phyloP scores from a whole-genome alignment of 1,140 invertebrate species.

The Dendrolimus kikuchii region DNA sequence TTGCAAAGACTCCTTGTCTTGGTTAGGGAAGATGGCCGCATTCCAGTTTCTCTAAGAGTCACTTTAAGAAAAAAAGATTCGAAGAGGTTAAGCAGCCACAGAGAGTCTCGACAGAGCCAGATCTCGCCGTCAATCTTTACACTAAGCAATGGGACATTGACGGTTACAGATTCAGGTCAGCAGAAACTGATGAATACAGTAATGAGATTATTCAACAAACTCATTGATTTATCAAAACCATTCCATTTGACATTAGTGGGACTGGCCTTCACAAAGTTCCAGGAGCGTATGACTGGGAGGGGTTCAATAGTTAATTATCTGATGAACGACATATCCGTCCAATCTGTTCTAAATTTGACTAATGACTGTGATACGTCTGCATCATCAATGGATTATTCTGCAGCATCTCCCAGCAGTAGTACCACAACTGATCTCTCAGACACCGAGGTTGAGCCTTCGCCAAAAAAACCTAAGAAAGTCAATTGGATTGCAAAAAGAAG shows the following conservation, averaged over 20 bases:
- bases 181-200: conserved; percentile 79
- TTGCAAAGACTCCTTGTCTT: conserved; percentile 79
- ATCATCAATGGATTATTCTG: conserved; percentile 71
- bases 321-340: conserved; percentile 79
- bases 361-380: conserved; percentile 71
- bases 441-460: conserved; percentile 79
- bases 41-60: conserved; percentile 81
- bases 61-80: conserved; percentile 79
- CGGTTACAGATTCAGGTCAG: conserved; percentile 72
- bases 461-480: conserved; percentile 76
- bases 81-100: conserved; percentile 73
- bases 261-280: conserved; percentile 85
- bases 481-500: conserved; percentile 64
- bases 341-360: conserved; percentile 77
- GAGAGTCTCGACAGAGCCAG: conserved; percentile 82
- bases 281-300: conserved; percentile 76
- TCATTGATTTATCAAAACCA: conserved; percentile 79
- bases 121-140: conserved; percentile 78
- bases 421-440: conserved; percentile 72
- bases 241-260: conserved; percentile 86
- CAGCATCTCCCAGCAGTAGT: conserved; percentile 71
- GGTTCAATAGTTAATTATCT: conserved; percentile 82
- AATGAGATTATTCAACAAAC: conserved; percentile 82
- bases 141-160: conserved; percentile 68
- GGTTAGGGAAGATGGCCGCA: conserved; percentile 82